Evolutionary conservation across 2,888 invertebrate species (phyloP).

Genomic region (Hesperia comma): DNA sequence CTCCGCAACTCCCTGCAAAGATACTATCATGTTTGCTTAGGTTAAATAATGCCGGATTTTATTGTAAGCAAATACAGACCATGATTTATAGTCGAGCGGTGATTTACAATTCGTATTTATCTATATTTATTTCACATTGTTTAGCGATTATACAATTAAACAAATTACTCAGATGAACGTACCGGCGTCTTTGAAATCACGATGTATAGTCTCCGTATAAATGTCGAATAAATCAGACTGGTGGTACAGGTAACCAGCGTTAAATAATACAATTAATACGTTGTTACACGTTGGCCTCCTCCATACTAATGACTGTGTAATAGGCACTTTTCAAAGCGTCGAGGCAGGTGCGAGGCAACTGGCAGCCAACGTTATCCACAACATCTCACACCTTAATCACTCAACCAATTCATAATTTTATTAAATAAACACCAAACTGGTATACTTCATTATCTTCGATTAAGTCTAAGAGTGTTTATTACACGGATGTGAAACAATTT

Average conservation of each 20-base stretch:
- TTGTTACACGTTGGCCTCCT: constrained; percentile 70
- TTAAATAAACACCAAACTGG: constrained; percentile 40
- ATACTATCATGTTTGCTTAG: background rate
- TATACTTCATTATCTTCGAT: constrained; percentile 30
- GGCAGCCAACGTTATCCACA: constrained; percentile 54
- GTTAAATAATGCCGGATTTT: constrained; percentile 18
- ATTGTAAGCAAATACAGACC: constrained; percentile 27
- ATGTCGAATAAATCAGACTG: constrained; percentile 28
- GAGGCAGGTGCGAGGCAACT: constrained; percentile 66
- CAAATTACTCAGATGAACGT: constrained; percentile 27
- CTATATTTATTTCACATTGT: constrained; percentile 23
- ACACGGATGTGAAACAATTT: constrained; percentile 17
- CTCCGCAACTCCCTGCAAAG: background rate
- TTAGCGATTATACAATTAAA: constrained; percentile 24
- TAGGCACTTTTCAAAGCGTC: constrained; percentile 60
- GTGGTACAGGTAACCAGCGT: constrained; percentile 45
- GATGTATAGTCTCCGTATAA: constrained; percentile 19
- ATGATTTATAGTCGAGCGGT: constrained; percentile 12
- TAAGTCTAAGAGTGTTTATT: constrained; percentile 31
- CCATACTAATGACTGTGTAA: constrained; percentile 68
- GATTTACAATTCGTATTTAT: constrained; percentile 8
- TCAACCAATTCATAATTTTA: constrained; percentile 65
- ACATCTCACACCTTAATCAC: constrained; percentile 69
- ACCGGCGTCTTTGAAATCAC: constrained; percentile 30
- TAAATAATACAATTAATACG: constrained; percentile 73